Evolutionary conservation across 2,888 invertebrate species (phyloP), one percentile per base, ranked within the genome.

Genomic region (Ethmia dodecea): DNA sequence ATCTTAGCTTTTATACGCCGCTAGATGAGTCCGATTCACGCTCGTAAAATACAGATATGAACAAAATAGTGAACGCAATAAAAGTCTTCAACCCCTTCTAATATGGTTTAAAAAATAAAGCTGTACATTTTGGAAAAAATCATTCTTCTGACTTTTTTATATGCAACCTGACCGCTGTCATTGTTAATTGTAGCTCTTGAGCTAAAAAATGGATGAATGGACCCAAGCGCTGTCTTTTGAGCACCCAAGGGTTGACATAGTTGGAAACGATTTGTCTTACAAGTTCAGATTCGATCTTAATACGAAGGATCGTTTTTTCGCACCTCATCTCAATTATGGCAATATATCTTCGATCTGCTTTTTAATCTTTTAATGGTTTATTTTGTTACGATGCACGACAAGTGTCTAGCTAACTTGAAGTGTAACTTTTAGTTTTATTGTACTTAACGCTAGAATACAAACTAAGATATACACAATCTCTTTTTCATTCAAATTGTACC

Each of bases 1-100:
- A 77, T 76, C 70, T 69, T 61, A 44, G 43, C 64, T 65, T 78
- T 74, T 69, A 70, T 63, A 61, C 44, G 56, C 72, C 75, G 71
- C 73, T 64, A 60, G 55, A 57, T 52, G 52, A 47, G 62, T 58
- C 54, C 56, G 52, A 70, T 66, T 55, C 58, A 56, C 63, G 49
- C 45, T 55, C 65, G 68, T 77, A 79, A 81, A 81, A 80, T 81
- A 79, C 67, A 75, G 70, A 81, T 76, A 80, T 80, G 68, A 71
- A 74, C 71, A 71, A 67, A 71, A 68, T 66, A 65, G 67, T 66
- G 66, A 72, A 64, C 52, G 69, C 73, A 67, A 77, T 83, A 83
- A 78, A 80, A 76, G 55, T 61, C 43, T 52, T 60, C 52, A 45
- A 55, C 39, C 57, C 47, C 47, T 44, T 48, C 60, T n/a, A 67